Base-by-base conservation (phyloP, 2,113 vertebrate species). In the Coptodon bakossiorum region DNA sequence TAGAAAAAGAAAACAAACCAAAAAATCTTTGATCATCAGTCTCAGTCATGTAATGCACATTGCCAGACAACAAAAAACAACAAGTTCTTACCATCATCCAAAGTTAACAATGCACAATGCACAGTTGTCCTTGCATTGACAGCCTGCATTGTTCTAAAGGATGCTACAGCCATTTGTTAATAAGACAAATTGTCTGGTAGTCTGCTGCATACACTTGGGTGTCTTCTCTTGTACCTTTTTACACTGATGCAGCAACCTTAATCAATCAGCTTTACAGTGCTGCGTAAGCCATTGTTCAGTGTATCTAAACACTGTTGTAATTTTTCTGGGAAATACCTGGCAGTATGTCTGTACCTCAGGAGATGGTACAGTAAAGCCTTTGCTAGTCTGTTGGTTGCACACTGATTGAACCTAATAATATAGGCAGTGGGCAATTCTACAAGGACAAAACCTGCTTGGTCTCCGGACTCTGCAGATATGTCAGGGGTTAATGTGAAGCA, bases 401-500 rank as follows among this genome's bases (percentile, higher is more conserved):
- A 8, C 66, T 80, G 86, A 91, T 80, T 88, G 73, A 79, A 2
- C 63, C 45, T 87, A 66, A 91, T 84, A 85, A 63, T 90, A 80
- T 38, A 83, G 63, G 24, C n/a, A 13, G 87, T 80, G 43, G 53
- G 68, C 24, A 40, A 52, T 76, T 53, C 59, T 38, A 54, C 31
- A 52, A 63, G 85, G 78, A 88, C 80, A 61, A 79, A 84, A 82
- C 73, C 86, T 85, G 80, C 84, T 66, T 31, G 83, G 84, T 83
- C 80, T 83, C 31, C 12, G 40, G 27, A 63, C 54, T 89, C 50
- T 61, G 59, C 5, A 6, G 87, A 86, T 93, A 92, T 86, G 87
- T 87, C 79, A 84, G 80, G 86, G 82, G 81, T 92, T 91, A 93
- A 90, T 90, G 71, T 87, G 87, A 83, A 56, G 71, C 63, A 94